A percentile compares a stretch with the other conserved stretches of the same genome.
Conservation (phyloP, 2,113 vertebrate species). For the Ursus arctos region DNA sequence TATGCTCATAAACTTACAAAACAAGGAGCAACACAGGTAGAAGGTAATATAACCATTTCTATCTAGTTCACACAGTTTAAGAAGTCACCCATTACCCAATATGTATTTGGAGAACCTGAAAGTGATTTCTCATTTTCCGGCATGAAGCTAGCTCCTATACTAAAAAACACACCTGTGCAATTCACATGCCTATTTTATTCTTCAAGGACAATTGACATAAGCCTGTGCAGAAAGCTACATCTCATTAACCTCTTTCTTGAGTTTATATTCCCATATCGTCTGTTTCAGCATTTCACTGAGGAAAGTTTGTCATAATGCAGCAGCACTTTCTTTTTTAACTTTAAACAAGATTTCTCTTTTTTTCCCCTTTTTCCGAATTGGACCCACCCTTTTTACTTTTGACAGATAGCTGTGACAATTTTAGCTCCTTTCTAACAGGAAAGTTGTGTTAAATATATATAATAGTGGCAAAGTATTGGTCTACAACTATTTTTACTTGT, state of each 20-base stretch:
- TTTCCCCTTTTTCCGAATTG: slow-evolving; percentile 14
- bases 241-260: slow-evolving; percentile 70
- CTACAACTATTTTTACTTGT: slow-evolving; percentile 61
- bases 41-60: slow-evolving; percentile 52
- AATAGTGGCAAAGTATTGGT: not conserved
- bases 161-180: slow-evolving; percentile 50
- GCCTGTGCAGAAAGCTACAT: slow-evolving; percentile 30
- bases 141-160: not conserved
- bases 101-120: not conserved
- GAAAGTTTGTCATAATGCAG: slow-evolving; percentile 84
- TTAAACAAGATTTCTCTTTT: slow-evolving; percentile 53
- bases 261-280: slow-evolving; percentile 60
- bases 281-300: slow-evolving; percentile 57
- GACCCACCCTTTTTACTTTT: slow-evolving; percentile 66
- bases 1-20: slow-evolving; percentile 66
- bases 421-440: slow-evolving; percentile 39
- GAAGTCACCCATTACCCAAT: slow-evolving; percentile 50
- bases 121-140: not conserved
- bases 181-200: slow-evolving; percentile 36
- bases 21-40: slow-evolving; percentile 16
- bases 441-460: slow-evolving; percentile 40
- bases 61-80: slow-evolving; percentile 64
- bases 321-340: slow-evolving; percentile 68
- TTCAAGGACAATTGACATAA: slow-evolving; percentile 52
- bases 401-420: slow-evolving; percentile 39